Base-by-base conservation (phyloP, 2,888 invertebrate genomes). In the Spodoptera picta region DNA sequence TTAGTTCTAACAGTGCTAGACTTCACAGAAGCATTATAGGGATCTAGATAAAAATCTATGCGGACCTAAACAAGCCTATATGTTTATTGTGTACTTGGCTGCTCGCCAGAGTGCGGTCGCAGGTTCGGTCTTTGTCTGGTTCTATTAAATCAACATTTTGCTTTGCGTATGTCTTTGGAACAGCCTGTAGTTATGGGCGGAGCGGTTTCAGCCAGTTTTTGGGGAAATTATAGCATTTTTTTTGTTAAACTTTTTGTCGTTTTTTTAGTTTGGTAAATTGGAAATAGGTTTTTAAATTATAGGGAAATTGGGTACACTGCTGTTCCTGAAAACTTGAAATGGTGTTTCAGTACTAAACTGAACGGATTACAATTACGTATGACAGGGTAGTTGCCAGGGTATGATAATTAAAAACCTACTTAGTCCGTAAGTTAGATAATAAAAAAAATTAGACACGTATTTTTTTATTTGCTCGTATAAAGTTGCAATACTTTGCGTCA, bases 141-240 rank as follows among this genome's bases (percentile, higher is more conserved):
- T 69, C 57, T 65, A 71, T 77, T 77, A 77, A 77, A 74, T 77
- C 71, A 74, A 69, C 68, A 77, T 74, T 73, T 68, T 66, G 61
- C 55, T 53, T 56, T 49, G 45, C 58, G 36, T 14, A 19, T 60
- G 63, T 54, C 62, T 62, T 71, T 56, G 63, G 63, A 60, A 50
- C 48, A 14, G 1, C 11, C 27, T 57, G 59, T 60, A 54, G 55
- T 42, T 46, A 11, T 36, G 36, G 36, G 36, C 9, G 36, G 12
- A 42, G 14, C 43, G 31, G 46, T 61, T 45, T 57, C 49, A 66
- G 44, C 45, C 12, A 23, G 41, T 53, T 48, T 45, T 43, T 47
- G n/a, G 27, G 44, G 24, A 45, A 45, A 14, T 44, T 44, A 14
- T 46, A 14, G 46, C 23, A 54, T 56, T 59, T 31, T 2, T 11